These are phyloP conservation scores for Brachypalpus laphriformis DNA, from an alignment of 2,888 invertebrate species.

Conservation along the genomic window DNA sequence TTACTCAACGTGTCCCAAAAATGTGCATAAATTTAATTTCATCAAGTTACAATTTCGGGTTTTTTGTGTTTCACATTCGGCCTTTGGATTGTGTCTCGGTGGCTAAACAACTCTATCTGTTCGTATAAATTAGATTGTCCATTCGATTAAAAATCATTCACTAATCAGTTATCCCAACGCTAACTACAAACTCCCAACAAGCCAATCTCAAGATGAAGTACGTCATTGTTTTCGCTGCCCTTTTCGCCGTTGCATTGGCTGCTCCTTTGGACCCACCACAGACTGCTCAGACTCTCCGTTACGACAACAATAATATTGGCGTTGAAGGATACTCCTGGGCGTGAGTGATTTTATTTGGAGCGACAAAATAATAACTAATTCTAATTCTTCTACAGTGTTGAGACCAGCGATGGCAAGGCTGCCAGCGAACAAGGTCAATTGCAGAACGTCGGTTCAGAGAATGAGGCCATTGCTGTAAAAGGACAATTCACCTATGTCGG, in stretches of 20 bases:
- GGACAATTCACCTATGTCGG: conserved; percentile 85
- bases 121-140: conserved; percentile 34
- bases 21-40: conserved; percentile 12
- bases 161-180: conserved; percentile 28
- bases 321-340: conserved; percentile 85
- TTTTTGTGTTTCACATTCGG: conserved; percentile 5
- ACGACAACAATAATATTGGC: conserved; percentile 84
- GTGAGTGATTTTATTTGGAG: conserved; percentile 80
- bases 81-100: not conserved
- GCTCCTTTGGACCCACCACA: conserved; percentile 78
- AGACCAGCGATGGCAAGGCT: conserved; percentile 84
- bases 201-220: conserved; percentile 79
- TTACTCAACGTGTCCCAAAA: too few species aligned
- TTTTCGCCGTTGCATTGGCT: conserved; percentile 78
- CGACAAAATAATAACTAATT: not conserved
- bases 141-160: conserved; percentile 21
- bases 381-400: conserved; percentile 71
- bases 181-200: conserved; percentile 30
- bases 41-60: conserved; percentile 32
- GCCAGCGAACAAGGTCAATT: conserved; percentile 84
- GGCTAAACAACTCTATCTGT: not conserved
- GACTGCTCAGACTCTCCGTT: conserved; percentile 84
- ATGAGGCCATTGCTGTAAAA: conserved; percentile 83
- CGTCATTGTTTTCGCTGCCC: conserved; percentile 79
- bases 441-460: conserved; percentile 84